A percentile compares a stretch with the other conserved stretches of the same genome.
These are phyloP conservation scores for Eupithecia inturbata DNA, from an alignment of 2,888 invertebrate genomes.

Conservation along the genomic window DNA sequence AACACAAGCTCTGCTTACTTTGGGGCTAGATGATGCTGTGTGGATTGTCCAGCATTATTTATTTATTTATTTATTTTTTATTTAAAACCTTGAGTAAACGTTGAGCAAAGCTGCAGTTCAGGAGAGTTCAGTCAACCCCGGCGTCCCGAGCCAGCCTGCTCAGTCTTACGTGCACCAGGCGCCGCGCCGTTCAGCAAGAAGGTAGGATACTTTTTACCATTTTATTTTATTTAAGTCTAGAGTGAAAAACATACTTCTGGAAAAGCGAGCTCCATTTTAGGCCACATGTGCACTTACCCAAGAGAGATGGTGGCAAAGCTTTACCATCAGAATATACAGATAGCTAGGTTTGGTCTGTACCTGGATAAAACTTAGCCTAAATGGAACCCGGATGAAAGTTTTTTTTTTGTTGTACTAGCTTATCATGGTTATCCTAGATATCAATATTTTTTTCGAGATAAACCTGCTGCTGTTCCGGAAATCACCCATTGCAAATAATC, in stretches of 20 bases:
- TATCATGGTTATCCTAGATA: too few relatives aligned
- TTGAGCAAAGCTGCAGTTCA: constrained; percentile 66
- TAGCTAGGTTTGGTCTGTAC: too few relatives aligned
- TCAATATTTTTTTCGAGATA: not conserved
- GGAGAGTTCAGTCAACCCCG: constrained; percentile 74
- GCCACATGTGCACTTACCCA: not conserved
- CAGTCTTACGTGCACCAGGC: constrained; percentile 38
- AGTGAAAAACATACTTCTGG: not conserved
- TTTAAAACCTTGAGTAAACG: constrained; percentile 41
- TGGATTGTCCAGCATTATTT: too few relatives aligned
- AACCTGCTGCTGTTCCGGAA: too few relatives aligned
- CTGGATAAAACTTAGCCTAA: too few relatives aligned
- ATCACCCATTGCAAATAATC: not conserved
- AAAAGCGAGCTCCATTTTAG: not conserved
- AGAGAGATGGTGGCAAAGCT: not conserved
- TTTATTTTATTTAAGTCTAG: not conserved
- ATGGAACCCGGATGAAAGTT: too few relatives aligned
- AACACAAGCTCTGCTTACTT: too few relatives aligned
- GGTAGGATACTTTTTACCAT: constrained; percentile 37
- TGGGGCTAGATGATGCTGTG: too few relatives aligned
- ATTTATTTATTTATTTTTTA: too few relatives aligned
- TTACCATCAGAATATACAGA: not conserved
- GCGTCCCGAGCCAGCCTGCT: constrained; percentile 56
- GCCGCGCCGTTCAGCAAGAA: constrained; percentile 50
- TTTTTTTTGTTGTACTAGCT: too few relatives aligned